Percentiles rank a stretch among this genome's conserved stretches.
These are phyloP conservation scores for Serinus canaria DNA, from an alignment of 2,113 vertebrate species.

Conservation along the genomic window DNA sequence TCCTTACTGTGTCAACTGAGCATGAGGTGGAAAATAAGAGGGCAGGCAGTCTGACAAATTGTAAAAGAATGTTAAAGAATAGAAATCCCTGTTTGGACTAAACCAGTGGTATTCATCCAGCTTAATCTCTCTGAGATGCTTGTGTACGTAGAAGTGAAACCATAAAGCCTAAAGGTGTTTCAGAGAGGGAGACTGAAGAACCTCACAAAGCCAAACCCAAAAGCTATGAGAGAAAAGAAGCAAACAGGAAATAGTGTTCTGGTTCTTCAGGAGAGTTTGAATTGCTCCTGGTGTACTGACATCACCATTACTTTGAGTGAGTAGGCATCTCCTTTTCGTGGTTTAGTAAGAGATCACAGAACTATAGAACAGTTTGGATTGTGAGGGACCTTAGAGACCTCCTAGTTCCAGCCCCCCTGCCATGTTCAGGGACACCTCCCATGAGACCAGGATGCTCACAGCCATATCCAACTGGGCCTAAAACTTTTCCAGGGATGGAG, in stretches of 20 bases:
- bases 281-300: background rate
- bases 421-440: background rate
- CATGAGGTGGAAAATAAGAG: background rate
- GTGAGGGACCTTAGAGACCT: background rate
- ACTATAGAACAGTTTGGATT: no score
- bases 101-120: background rate
- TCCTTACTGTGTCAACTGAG: background rate
- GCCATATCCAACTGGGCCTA: fast-evolving
- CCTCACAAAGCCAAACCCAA: background rate
- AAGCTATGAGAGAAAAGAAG: background rate
- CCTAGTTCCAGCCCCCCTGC: background rate
- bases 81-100: background rate
- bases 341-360: background rate
- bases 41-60: background rate
- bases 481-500: background rate
- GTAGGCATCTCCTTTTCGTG: background rate
- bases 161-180: background rate
- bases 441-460: background rate
- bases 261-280: background rate
- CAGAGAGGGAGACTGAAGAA: background rate
- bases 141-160: background rate
- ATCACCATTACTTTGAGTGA: background rate
- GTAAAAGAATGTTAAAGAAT: background rate
- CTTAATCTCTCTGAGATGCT: background rate
- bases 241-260: background rate